Evolutionary conservation across 2,888 invertebrate genomes (phyloP).

Genomic region (Sarcophaga carnaria): DNA sequence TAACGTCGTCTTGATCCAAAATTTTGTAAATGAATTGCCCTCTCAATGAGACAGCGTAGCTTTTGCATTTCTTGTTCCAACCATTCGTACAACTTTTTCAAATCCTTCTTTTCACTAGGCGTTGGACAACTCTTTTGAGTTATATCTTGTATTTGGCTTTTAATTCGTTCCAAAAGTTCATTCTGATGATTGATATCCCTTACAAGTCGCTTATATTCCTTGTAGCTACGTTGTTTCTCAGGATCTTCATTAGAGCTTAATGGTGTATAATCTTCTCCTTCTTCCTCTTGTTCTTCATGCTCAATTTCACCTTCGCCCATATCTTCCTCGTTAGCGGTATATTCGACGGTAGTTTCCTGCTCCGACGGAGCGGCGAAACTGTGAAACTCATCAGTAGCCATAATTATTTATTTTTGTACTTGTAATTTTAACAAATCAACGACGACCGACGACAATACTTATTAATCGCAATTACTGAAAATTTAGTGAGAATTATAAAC

Average conservation of each 20-base stretch:
- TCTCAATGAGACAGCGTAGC: constrained; percentile 76
- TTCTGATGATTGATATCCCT: constrained; percentile 79
- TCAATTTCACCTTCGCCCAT: constrained; percentile 68
- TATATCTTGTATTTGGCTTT: constrained; percentile 75
- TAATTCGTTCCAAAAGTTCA: constrained; percentile 76
- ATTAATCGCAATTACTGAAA: no score
- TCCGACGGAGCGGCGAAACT: background rate
- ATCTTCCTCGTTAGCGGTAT: constrained; percentile 60
- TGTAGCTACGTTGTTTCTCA: constrained; percentile 75
- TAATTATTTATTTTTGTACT: background rate
- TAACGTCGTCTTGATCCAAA: constrained; percentile 77
- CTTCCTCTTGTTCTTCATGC: constrained; percentile 60
- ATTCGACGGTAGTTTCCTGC: background rate
- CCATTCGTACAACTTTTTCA: constrained; percentile 76
- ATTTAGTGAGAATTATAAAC: background rate
- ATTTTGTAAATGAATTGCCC: constrained; percentile 78
- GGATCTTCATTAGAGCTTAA: constrained; percentile 76
- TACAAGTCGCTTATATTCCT: constrained; percentile 77
- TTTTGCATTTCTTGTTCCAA: constrained; percentile 79
- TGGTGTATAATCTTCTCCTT: constrained; percentile 73
- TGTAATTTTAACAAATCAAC: background rate
- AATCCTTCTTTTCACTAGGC: constrained; percentile 76
- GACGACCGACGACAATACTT: background rate
- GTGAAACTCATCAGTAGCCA: background rate
- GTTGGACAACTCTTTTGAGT: constrained; percentile 75